Conservation (phyloP, 2,888 invertebrate genomes). For the Tetramorium bicarinatum region DNA sequence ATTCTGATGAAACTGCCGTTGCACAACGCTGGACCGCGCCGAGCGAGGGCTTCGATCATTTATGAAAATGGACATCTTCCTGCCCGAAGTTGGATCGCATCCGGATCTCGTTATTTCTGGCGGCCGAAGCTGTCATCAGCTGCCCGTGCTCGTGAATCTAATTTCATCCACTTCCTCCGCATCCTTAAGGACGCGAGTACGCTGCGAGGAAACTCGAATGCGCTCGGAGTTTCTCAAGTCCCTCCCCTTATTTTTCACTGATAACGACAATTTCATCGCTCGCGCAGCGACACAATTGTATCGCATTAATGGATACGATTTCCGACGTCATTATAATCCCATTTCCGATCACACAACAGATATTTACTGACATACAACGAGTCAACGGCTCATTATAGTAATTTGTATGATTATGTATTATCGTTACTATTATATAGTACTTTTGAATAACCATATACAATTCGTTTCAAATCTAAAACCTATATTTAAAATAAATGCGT, state of each 20-base stretch:
- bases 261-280: neutral
- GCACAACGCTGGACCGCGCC: neutral
- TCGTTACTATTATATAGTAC: constrained; percentile 13
- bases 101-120: constrained; percentile 45
- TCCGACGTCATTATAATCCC: constrained; percentile 20
- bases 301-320: neutral
- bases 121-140: constrained; percentile 38
- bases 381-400: constrained; percentile 19
- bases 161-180: constrained; percentile 35
- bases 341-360: constrained; percentile 19
- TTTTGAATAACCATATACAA: constrained; percentile 15
- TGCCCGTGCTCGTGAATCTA: constrained; percentile 33
- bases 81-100: constrained; percentile 38
- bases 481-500: constrained; percentile 24
- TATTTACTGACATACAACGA: neutral
- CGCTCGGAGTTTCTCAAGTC: neutral
- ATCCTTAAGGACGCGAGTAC: constrained; percentile 21
- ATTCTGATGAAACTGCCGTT: constrained; percentile 19
- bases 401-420: constrained; percentile 13
- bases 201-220: neutral
- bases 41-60: constrained; percentile 27
- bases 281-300: neutral
- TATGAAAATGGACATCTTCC: constrained; percentile 48
- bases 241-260: neutral
- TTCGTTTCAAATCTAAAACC: neutral